A percentile compares a stretch with the other conserved stretches of the same genome.
Conservation (phyloP, 2,113 vertebrate genomes). For the Callipepla squamata region DNA sequence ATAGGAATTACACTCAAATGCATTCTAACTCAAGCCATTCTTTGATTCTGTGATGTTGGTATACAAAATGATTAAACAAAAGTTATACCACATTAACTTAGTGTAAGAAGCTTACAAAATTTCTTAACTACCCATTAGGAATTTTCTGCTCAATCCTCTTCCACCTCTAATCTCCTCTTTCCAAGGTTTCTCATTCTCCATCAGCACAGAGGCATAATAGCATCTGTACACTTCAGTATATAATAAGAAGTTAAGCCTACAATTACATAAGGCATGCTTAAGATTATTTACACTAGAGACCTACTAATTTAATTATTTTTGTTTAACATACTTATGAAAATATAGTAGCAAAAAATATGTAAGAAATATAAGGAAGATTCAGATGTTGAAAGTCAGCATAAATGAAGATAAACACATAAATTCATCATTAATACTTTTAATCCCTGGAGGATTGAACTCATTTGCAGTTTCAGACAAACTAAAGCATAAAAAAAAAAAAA, state of each 20-base stretch:
- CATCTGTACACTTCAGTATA: not conserved
- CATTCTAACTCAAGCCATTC: not conserved
- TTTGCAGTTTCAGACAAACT: not conserved
- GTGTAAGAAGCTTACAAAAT: not conserved
- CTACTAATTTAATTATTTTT: constrained; percentile 4
- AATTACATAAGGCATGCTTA: not conserved
- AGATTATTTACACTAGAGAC: not conserved
- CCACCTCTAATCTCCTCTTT: not conserved
- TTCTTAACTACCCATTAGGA: not conserved
- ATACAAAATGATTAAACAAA: not conserved
- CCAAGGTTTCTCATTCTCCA: not conserved
- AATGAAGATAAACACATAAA: not conserved
- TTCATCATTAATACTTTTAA: not conserved
- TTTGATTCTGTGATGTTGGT: not conserved
- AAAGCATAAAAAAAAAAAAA: not conserved
- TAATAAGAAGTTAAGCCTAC: not conserved
- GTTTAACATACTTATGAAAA: not conserved
- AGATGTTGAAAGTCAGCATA: not conserved
- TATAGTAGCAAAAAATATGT: not conserved
- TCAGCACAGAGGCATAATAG: not conserved
- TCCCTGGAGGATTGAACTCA: not conserved
- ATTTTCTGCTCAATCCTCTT: not conserved
- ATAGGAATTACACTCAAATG: not conserved
- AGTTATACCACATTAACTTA: not conserved
- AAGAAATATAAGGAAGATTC: not conserved